phyloP scores from a whole-genome alignment of 2,888 invertebrate species.

The Daptonema setosum region DNA sequence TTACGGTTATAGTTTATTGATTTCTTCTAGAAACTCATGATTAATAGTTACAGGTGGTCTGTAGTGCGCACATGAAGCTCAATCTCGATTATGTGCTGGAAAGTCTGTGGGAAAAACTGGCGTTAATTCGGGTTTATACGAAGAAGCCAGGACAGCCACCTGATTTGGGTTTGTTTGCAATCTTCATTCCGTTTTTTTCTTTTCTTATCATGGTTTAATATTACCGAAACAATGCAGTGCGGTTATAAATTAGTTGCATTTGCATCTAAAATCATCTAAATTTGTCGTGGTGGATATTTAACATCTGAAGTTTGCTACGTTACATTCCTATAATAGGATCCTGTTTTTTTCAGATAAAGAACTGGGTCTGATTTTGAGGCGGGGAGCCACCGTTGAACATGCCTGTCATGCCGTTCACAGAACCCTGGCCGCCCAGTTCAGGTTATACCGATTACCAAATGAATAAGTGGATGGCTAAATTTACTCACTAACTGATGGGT shows the following conservation, averaged over 20 bases:
- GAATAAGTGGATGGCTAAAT: no score
- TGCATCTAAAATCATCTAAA: neutral
- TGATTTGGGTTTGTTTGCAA: constrained; percentile 17
- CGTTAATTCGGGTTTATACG: constrained; percentile 82
- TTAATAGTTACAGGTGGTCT: neutral
- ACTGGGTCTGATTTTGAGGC: constrained; percentile 72
- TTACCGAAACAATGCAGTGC: neutral
- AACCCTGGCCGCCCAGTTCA: constrained; percentile 68
- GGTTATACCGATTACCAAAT: no score
- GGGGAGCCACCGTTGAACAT: constrained; percentile 75
- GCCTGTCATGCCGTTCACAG: constrained; percentile 93
- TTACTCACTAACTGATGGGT: no score
- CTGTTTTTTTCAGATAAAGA: constrained; percentile 17
- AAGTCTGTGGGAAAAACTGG: constrained; percentile 71
- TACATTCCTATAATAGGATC: no score
- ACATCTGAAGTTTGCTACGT: no score
- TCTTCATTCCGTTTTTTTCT: neutral
- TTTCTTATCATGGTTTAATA: constrained; percentile 3
- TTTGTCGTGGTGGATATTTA: no score
- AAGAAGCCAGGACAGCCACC: constrained; percentile 64
- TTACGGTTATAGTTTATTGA: no score
- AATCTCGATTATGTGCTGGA: constrained; percentile 84
- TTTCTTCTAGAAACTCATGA: no score
- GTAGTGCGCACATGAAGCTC: constrained; percentile 75
- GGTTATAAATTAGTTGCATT: neutral